Percentiles rank a stretch among this genome's conserved stretches.
Evolutionary conservation across 2,113 vertebrate species (phyloP).

Genomic region (Xerus inauris): DNA sequence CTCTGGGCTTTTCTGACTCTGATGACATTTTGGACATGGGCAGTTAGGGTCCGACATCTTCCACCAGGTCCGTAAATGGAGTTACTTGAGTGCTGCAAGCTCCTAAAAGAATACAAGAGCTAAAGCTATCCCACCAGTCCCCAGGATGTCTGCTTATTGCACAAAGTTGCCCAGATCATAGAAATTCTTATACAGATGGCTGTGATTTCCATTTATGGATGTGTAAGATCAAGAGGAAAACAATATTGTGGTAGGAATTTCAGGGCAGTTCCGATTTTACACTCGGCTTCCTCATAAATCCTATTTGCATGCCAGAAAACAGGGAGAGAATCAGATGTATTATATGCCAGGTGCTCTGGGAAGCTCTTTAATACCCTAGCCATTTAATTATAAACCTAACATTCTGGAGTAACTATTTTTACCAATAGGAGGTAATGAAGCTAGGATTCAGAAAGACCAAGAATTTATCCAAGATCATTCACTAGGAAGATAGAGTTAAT

Average conservation of each 20-base stretch:
- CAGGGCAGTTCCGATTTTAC: conserved; percentile 6
- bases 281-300: conserved; percentile 12
- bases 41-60: background rate
- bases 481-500: background rate
- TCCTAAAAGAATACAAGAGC: background rate
- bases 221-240: background rate
- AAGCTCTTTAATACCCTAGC: background rate
- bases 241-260: background rate
- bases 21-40: background rate
- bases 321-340: background rate
- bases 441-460: background rate
- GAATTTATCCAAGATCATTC: background rate
- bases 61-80: background rate
- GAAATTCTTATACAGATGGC: background rate
- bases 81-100: background rate
- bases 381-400: conserved; percentile 9
- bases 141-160: background rate
- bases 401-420: background rate
- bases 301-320: background rate
- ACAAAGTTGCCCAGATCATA: background rate
- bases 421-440: background rate
- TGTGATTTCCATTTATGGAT: background rate
- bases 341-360: background rate
- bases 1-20: conserved; percentile 26
- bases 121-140: background rate